Percentiles rank a stretch among this genome's conserved stretches.
Conservation (phyloP, 2,888 invertebrate species). For the Agrotis exclamationis region DNA sequence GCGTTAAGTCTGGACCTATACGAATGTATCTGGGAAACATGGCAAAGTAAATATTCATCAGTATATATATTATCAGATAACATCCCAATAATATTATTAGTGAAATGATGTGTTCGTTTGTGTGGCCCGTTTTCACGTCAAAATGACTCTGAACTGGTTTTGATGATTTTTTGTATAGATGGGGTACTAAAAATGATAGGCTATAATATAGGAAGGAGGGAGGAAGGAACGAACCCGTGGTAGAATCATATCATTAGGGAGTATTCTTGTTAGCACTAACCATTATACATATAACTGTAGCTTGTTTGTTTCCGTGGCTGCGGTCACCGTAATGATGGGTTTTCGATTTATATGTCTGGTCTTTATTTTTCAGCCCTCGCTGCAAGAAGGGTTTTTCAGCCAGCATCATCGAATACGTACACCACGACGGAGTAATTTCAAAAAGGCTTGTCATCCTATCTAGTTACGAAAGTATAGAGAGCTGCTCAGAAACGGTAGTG, state of each 20-base stretch:
- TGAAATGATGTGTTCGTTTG: no score
- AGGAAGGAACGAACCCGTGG: no score
- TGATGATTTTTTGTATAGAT: no score
- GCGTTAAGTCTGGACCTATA: conserved; percentile 80
- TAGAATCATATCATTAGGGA: no score
- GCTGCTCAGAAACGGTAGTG: conserved; percentile 74
- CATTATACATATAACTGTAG: background rate
- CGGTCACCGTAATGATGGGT: background rate
- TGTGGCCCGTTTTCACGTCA: no score
- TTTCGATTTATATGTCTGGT: background rate
- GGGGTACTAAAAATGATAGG: no score
- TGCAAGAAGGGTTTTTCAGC: conserved; percentile 85
- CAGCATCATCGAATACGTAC: conserved; percentile 73
- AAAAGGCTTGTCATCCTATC: conserved; percentile 79
- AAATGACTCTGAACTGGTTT: no score
- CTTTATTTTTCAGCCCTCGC: conserved; percentile 76
- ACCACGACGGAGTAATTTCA: conserved; percentile 75
- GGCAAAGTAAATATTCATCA: conserved; percentile 70
- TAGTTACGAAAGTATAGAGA: conserved; percentile 74
- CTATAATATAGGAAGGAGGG: no score
- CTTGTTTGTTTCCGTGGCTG: background rate
- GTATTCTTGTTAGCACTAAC: no score
- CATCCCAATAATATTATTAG: no score
- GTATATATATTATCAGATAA: no score
- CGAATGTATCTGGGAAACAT: conserved; percentile 77